phyloP scores from a whole-genome alignment of 2,888 invertebrate species.

The Drosophila mayaguana region DNA sequence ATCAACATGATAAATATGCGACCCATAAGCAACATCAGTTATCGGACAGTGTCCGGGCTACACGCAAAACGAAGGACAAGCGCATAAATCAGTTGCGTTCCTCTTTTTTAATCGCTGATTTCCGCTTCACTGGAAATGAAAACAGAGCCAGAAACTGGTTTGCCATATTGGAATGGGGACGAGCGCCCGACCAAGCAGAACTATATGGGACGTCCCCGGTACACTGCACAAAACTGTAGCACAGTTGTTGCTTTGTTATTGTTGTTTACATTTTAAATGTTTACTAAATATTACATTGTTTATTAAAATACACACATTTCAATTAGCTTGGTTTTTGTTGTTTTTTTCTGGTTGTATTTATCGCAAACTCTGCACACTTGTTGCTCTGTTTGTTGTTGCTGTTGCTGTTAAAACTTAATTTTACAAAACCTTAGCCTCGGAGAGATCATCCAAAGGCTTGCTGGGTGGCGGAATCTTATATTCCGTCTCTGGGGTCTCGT shows the following conservation, averaged over 20 bases:
- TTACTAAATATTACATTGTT: conserved; percentile 62
- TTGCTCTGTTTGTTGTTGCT: conserved; percentile 47
- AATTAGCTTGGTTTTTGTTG: conserved; percentile 51
- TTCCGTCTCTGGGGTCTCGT: conserved; percentile 85
- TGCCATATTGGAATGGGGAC: conserved; percentile 9
- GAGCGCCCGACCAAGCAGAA: conserved; percentile 7
- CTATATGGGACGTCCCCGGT: conserved; percentile 47
- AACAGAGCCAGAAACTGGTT: conserved; percentile 51
- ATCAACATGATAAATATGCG: conserved; percentile 75
- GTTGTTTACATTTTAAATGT: conserved; percentile 35
- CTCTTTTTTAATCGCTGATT: conserved; percentile 74
- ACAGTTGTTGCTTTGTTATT: conserved; percentile 15
- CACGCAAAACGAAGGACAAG: conserved; percentile 76
- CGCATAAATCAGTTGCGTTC: conserved; percentile 67
- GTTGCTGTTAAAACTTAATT: conserved; percentile 63
- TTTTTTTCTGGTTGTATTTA: conserved; percentile 69
- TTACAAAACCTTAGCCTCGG: conserved; percentile 82
- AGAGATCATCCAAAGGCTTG: conserved; percentile 81
- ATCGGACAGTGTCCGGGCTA: conserved; percentile 54
- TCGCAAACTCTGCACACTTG: conserved; percentile 57
- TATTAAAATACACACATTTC: conserved; percentile 57
- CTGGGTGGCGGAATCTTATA: conserved; percentile 84
- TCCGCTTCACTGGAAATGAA: conserved; percentile 73
- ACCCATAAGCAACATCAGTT: conserved; percentile 61
- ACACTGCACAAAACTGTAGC: conserved; percentile 53